These are phyloP conservation scores for Oscheius sp. DNA, from an alignment of 1,140 invertebrate species.

Conservation along the genomic window DNA sequence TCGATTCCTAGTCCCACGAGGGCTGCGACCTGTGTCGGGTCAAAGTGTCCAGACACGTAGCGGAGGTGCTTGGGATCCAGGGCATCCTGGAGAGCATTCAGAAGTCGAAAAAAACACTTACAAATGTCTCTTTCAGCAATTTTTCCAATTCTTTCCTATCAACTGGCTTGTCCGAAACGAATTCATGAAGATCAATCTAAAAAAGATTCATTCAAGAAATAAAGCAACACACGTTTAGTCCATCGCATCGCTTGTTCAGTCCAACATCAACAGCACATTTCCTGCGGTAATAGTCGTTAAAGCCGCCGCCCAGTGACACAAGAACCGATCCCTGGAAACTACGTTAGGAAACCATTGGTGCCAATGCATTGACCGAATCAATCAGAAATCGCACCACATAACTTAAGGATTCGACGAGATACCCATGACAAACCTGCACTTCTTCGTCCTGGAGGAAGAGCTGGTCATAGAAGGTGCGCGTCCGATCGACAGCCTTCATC, in stretches of 20 bases:
- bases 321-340: background rate
- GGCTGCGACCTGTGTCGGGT: slow-evolving; percentile 24
- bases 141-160: slow-evolving; percentile 22
- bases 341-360: background rate
- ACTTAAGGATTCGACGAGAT: background rate
- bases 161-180: background rate
- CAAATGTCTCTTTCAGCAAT: slow-evolving; percentile 24
- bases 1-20: slow-evolving; percentile 27
- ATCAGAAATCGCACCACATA: background rate
- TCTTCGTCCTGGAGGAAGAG: slow-evolving; percentile 2
- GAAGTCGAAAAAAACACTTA: slow-evolving; percentile 9
- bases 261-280: slow-evolving; percentile 41
- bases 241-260: slow-evolving; percentile 1
- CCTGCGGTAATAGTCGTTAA: slow-evolving; percentile 27
- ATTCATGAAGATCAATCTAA: slow-evolving; percentile 26
- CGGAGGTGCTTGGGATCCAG: slow-evolving; percentile 25
- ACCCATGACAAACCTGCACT: background rate
- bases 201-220: background rate
- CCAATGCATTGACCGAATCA: background rate
- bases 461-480: slow-evolving; percentile 22
- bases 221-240: slow-evolving; percentile 15
- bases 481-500: slow-evolving; percentile 36
- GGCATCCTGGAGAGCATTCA: slow-evolving; percentile 12
- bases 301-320: slow-evolving; percentile 36
- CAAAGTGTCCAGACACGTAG: slow-evolving; percentile 20